phyloP scores from a whole-genome alignment of 2,888 invertebrate species.

The Parasteatoda lunata region DNA sequence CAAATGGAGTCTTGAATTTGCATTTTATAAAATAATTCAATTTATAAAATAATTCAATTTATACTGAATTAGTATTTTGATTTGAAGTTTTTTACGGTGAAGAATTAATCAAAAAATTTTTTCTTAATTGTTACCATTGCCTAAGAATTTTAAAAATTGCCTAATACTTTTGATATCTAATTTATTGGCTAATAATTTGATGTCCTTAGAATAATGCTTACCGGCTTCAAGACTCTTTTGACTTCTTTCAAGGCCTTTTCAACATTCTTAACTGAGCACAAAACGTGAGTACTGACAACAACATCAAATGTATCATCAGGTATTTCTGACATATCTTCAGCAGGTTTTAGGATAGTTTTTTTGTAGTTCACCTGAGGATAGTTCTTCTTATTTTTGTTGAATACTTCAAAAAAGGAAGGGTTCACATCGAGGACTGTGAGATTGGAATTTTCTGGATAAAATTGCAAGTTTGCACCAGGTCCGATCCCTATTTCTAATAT shows the following conservation, averaged over 20 bases:
- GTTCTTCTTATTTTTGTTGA: constrained; percentile 55
- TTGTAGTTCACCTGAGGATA: constrained; percentile 60
- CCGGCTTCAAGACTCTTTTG: constrained; percentile 71
- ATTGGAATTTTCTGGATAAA: constrained; percentile 70
- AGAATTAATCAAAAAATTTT: too few relatives aligned
- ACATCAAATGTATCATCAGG: constrained; percentile 71
- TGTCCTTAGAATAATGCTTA: constrained; percentile 62
- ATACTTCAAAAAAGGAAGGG: constrained; percentile 69
- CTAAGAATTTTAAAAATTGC: too few relatives aligned
- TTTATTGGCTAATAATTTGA: too few relatives aligned
- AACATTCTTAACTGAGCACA: constrained; percentile 72
- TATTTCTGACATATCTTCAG: constrained; percentile 71
- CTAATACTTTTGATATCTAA: too few relatives aligned
- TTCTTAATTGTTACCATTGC: too few relatives aligned
- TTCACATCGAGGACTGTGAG: constrained; percentile 71
- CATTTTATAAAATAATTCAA: too few relatives aligned
- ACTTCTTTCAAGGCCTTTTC: constrained; percentile 71
- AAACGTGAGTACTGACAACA: constrained; percentile 72
- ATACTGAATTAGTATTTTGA: too few relatives aligned
- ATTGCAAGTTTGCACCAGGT: constrained; percentile 70
- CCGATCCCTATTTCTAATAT: constrained; percentile 70
- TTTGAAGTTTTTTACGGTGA: too few relatives aligned
- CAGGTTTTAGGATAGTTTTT: constrained; percentile 68
- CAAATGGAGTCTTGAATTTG: too few relatives aligned
- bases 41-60: too few relatives aligned